Evolutionary conservation across 2,113 vertebrate genomes (phyloP), one percentile per base, ranked within the genome.

Genomic region (Myotis brandtii): DNA sequence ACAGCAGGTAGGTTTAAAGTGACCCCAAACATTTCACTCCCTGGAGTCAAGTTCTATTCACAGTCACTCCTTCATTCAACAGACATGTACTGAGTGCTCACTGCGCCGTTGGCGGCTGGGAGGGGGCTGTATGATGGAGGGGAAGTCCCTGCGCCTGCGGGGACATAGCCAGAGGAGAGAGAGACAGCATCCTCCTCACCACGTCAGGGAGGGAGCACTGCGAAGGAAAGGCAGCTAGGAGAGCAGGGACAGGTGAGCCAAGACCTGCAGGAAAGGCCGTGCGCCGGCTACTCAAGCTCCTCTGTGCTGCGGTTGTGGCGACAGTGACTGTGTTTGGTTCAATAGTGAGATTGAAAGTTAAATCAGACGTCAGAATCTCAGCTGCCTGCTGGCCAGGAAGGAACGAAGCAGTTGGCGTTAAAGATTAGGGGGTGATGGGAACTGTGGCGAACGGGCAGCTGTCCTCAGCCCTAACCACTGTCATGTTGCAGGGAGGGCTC

Each of bases 1-100:
- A 72, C 99, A 99, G 95, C 98, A 99, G 99, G 99, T 99, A 98
- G 88, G 62, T 82, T 85, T 50, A n/a, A 32, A 11, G 69, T 91
- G 86, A 69, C 30, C 9, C 77, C 40, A 21, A 77, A 34, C 46
- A 46, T 37, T 81, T 85, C 50, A 50, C 32, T 52, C 1, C 52
- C 69, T 6, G 34, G 79, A 70, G 40, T 43, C 91, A 52, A 13
- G 20, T 40, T 75, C 73, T 13, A 0, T 10, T 25, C 50, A 6
- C 2, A 79, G 37, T 62, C 85, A 37, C 73, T 64, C 0, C 0
- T 48, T 83, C 56, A 85, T 14, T 82, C 62, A 79, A 0, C n/a
- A 40, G 46, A 50, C 10, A 18, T 0, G 3, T 13, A 3, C 17
- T 30, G 48, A 67, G 56, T 54, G 30, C 75, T 56, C 23, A 1